Evolutionary conservation across 2,797 vertebrate genomes (phyloP), one percentile per base, ranked within the genome.

Genomic region (Pseudochaenichthys georgianus): DNA sequence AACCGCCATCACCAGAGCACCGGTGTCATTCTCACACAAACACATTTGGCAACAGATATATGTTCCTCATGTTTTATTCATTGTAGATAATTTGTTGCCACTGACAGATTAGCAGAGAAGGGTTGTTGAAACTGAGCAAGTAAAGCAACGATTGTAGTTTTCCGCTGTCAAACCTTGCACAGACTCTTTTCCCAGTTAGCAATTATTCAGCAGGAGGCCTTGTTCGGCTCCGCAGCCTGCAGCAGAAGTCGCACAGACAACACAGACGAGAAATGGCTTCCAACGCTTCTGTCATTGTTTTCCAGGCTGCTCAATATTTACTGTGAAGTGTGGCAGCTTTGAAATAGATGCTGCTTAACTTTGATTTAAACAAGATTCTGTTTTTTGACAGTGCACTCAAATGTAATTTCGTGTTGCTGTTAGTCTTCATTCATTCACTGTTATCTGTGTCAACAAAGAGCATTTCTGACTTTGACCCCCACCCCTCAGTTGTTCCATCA

Each of bases 121-220:
- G 67, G 41, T 76, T 73, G 79, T 68, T 12, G 38, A 77, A 78
- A 65, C 61, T 38, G 60, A 87, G 67, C 71, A 70, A 70, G 82
- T 62, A 73, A 85, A 80, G 52, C 58, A 86, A 78, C 82, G 76
- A 77, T 47, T 66, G 73, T 45, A 70, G 71, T 63, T 70, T 87
- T 64, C 75, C 69, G 38, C 80, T 69, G 75, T 90, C 89, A 86
- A 82, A 77, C 80, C 83, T 77, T 61, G 55, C 70, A 80, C 86
- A 85, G 85, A 90, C 85, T 76, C 74, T 84, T 64, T 83, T 28
- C 73, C 85, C 82, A 87, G 79, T 69, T 72, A 93, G 88, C 89
- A 91, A 92, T 93, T 91, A 92, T 88, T 90, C 92, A 92, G 91
- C 87, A 74, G 91, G 89, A 90, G 87, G 87, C 77, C 83, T 67